These are phyloP conservation scores for Drosophila arawakana DNA, from an alignment of 1,140 invertebrate species.

Conservation along the genomic window DNA sequence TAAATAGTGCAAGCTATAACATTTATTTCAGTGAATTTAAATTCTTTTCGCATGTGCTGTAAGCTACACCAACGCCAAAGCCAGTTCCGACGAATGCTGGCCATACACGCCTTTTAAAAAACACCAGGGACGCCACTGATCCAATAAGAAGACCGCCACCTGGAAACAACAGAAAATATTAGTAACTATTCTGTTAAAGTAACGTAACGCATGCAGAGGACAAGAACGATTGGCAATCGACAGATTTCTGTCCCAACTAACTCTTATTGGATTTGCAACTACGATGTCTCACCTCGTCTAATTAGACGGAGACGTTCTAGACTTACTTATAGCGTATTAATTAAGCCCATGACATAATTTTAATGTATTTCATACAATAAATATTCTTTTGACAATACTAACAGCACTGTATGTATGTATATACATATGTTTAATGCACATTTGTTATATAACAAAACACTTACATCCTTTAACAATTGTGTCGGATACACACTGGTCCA, in stretches of 20 bases:
- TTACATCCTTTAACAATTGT: conserved; percentile 87
- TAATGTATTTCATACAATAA: too few relatives aligned
- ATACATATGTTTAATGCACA: background rate
- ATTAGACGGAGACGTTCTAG: too few relatives aligned
- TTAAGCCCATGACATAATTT: too few relatives aligned
- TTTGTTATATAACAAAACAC: conserved; percentile 58
- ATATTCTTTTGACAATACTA: background rate
- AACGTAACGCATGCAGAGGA: too few relatives aligned
- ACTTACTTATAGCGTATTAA: too few relatives aligned
- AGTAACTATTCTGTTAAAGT: background rate
- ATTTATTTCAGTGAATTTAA: conserved; percentile 85
- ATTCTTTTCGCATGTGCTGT: conserved; percentile 90
- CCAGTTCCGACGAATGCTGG: conserved; percentile 89
- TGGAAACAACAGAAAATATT: conserved; percentile 69
- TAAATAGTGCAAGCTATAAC: background rate
- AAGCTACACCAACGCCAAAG: conserved; percentile 91
- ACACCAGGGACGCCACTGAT: conserved; percentile 88
- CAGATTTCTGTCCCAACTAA: too few relatives aligned
- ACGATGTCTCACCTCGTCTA: too few relatives aligned
- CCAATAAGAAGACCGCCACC: conserved; percentile 89
- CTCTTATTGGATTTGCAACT: too few relatives aligned
- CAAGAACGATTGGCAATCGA: too few relatives aligned
- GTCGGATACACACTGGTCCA: conserved; percentile 88
- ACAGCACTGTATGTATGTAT: conserved; percentile 3
- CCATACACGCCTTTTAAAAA: conserved; percentile 89